Percentiles rank a stretch among this genome's conserved stretches.
Conservation (phyloP, 2,888 invertebrate genomes). For the Mamestra brassicae region DNA sequence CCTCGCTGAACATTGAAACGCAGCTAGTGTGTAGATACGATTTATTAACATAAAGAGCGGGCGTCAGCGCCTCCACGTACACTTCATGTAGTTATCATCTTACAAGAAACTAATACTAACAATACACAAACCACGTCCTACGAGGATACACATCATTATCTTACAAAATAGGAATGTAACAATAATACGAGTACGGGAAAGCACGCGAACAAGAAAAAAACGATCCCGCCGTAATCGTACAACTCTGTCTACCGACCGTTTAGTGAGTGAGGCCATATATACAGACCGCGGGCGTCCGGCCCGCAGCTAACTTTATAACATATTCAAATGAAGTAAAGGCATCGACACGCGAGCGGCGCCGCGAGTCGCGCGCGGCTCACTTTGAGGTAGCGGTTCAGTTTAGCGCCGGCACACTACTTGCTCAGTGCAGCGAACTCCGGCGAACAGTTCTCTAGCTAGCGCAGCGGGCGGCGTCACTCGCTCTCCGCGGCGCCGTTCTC, state of each 20-base stretch:
- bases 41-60: slow-evolving; percentile 56
- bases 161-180: slow-evolving; percentile 70
- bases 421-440: slow-evolving; percentile 19
- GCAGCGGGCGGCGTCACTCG: slow-evolving; percentile 38
- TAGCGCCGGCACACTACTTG: slow-evolving; percentile 39
- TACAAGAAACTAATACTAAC: slow-evolving; percentile 55
- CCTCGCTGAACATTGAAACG: slow-evolving; percentile 30
- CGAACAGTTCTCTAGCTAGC: slow-evolving; percentile 22
- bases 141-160: slow-evolving; percentile 57
- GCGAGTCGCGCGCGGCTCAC: slow-evolving; percentile 26
- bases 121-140: slow-evolving; percentile 55
- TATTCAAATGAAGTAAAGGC: slow-evolving; percentile 63
- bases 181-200: slow-evolving; percentile 61
- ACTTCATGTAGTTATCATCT: slow-evolving; percentile 45
- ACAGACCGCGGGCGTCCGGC: slow-evolving; percentile 27
- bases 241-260: slow-evolving; percentile 55
- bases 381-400: slow-evolving; percentile 62
- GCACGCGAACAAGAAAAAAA: slow-evolving; percentile 45
- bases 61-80: slow-evolving; percentile 15
- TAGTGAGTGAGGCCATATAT: slow-evolving; percentile 48
- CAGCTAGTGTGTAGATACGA: slow-evolving; percentile 51
- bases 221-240: slow-evolving; percentile 45
- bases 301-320: slow-evolving; percentile 38
- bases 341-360: slow-evolving; percentile 35
- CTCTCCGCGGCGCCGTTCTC: slow-evolving; percentile 6